phyloP scores from a whole-genome alignment of 2,888 invertebrate genomes.

The Lasioglossum marginatum region DNA sequence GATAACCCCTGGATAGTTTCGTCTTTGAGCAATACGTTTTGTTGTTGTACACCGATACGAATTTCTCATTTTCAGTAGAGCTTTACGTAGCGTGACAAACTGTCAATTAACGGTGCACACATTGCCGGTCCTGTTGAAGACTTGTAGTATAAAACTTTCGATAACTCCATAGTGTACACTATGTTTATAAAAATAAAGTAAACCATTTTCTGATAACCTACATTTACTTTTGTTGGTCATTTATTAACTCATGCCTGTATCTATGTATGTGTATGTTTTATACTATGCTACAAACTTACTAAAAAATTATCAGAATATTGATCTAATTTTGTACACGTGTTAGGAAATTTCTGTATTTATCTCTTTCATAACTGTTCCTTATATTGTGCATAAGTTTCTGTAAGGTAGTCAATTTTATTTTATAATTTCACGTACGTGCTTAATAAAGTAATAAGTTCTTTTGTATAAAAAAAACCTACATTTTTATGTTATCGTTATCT shows the following conservation, averaged over 20 bases:
- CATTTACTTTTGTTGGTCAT: slow-evolving; percentile 32
- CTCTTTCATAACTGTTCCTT: not conserved
- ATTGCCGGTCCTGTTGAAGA: slow-evolving; percentile 9
- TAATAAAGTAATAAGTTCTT: not conserved
- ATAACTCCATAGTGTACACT: slow-evolving; percentile 3
- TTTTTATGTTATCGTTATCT: not conserved
- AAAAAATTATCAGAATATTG: slow-evolving; percentile 8
- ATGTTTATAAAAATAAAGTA: slow-evolving; percentile 27
- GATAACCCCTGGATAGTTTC: not conserved
- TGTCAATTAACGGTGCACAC: slow-evolving; percentile 56
- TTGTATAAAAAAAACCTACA: not conserved
- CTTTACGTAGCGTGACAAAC: slow-evolving; percentile 37
- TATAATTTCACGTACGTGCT: not conserved
- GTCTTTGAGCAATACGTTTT: not conserved
- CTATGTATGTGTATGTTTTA: not conserved
- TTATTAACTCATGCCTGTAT: slow-evolving; percentile 19
- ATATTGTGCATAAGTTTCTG: not conserved
- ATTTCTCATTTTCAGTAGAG: slow-evolving; percentile 20
- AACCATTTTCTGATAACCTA: slow-evolving; percentile 51
- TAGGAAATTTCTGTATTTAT: not conserved
- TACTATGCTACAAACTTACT: not conserved
- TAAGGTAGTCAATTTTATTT: not conserved
- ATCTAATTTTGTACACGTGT: not conserved
- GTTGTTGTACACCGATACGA: not conserved
- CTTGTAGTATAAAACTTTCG: slow-evolving; percentile 3